These are phyloP conservation scores for Scyliorhinus canicula DNA, from an alignment of 2,797 vertebrate species.

Conservation along the genomic window DNA sequence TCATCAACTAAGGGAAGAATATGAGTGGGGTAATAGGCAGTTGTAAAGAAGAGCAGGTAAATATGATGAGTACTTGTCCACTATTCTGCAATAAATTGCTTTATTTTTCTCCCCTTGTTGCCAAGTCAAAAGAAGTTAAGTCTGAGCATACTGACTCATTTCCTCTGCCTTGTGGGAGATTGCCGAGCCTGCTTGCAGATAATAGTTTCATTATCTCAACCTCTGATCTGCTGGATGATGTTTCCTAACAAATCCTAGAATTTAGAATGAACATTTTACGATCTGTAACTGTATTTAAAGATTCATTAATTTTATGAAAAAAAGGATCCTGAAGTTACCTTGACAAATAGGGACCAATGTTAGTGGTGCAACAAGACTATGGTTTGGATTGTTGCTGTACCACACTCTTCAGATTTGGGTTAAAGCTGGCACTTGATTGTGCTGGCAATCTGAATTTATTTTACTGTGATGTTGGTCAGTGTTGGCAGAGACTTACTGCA, in stretches of 20 bases:
- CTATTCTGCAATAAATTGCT: neutral
- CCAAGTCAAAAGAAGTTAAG: slow-evolving; percentile 9
- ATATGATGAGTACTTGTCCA: neutral
- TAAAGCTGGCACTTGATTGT: neutral
- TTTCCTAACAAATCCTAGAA: neutral
- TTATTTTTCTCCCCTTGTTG: neutral
- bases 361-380: neutral
- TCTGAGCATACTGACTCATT: neutral
- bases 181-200: neutral
- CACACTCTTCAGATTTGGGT: neutral
- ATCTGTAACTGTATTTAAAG: neutral
- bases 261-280: neutral
- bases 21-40: neutral
- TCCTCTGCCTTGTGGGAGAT: neutral
- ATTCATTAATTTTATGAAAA: neutral
- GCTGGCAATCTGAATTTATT: neutral
- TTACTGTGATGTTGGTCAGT: neutral
- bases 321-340: neutral
- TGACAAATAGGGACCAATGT: neutral
- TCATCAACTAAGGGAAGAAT: neutral
- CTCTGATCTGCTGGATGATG: neutral
- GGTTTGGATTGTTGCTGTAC: neutral
- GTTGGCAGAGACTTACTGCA: neutral
- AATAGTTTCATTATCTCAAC: slow-evolving; percentile 1
- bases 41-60: neutral